Conservation (phyloP, 2,888 invertebrate species). For the Mayetiola destructor region DNA sequence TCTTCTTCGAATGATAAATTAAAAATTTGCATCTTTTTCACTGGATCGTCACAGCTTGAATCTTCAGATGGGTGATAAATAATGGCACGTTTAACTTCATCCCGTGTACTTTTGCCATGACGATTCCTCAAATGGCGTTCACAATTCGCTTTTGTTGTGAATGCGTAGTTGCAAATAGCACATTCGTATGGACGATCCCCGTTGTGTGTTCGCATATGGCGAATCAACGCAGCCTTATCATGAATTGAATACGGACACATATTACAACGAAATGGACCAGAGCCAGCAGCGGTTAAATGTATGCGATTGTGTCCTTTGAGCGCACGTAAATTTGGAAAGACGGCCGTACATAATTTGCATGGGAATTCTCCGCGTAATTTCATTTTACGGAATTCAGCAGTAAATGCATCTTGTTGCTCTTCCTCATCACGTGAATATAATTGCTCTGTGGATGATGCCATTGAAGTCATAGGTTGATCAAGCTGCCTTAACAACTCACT, state of each 20-base stretch:
- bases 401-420: conserved; percentile 70
- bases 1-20: conserved; percentile 38
- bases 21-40: conserved; percentile 42
- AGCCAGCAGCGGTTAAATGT: conserved; percentile 61
- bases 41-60: conserved; percentile 56
- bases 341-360: conserved; percentile 73
- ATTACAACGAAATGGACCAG: conserved; percentile 79
- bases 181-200: conserved; percentile 93
- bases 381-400: conserved; percentile 76
- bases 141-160: conserved; percentile 95
- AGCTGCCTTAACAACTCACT: conserved; percentile 47
- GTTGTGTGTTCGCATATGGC: conserved; percentile 88
- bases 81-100: conserved; percentile 77
- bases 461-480: conserved; percentile 35
- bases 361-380: conserved; percentile 80
- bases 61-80: conserved; percentile 79
- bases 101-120: conserved; percentile 70
- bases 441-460: conserved; percentile 32
- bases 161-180: conserved; percentile 87
- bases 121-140: conserved; percentile 86
- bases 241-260: conserved; percentile 74
- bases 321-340: conserved; percentile 77
- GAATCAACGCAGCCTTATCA: conserved; percentile 80
- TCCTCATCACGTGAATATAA: conserved; percentile 38
- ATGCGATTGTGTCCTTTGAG: conserved; percentile 82